Percentiles rank a stretch among this genome's conserved stretches.
Conservation (phyloP, 2,888 invertebrate genomes). For the Phyto melanocephala region DNA sequence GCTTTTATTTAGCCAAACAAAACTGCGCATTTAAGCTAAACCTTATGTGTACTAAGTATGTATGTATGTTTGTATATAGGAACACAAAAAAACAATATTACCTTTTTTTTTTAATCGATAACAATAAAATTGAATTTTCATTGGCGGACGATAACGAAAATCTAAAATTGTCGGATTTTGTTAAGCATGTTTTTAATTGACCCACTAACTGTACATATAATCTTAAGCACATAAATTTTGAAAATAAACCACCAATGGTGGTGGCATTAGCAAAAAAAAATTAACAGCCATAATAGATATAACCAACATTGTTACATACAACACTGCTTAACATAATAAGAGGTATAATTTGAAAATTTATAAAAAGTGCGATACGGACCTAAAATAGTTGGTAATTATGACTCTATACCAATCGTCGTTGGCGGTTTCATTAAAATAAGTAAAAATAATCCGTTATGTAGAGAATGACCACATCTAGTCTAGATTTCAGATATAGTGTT, state of each 20-base stretch:
- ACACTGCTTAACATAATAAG: background rate
- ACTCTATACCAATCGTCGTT: no score
- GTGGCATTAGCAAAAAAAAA: background rate
- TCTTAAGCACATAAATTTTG: conserved; percentile 48
- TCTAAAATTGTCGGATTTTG: conserved; percentile 24
- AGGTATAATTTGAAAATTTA: background rate
- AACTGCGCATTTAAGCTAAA: background rate
- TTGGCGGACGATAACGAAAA: conserved; percentile 29
- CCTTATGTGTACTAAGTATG: no score
- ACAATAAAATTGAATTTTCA: conserved; percentile 39
- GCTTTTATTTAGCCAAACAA: background rate
- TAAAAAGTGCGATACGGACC: no score
- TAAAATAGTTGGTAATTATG: no score
- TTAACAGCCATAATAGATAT: background rate
- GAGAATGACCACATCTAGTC: no score
- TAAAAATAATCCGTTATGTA: no score
- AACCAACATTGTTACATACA: background rate
- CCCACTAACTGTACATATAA: conserved; percentile 46
- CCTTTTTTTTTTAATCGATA: conserved; percentile 9
- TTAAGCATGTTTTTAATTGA: conserved; percentile 59
- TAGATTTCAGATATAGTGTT: no score
- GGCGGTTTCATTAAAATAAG: no score
- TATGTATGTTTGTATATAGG: no score
- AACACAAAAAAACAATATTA: background rate
- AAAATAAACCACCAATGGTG: background rate